These are phyloP conservation scores for Bradypus variegatus DNA, from an alignment of 2,797 vertebrate genomes.

Conservation along the genomic window DNA sequence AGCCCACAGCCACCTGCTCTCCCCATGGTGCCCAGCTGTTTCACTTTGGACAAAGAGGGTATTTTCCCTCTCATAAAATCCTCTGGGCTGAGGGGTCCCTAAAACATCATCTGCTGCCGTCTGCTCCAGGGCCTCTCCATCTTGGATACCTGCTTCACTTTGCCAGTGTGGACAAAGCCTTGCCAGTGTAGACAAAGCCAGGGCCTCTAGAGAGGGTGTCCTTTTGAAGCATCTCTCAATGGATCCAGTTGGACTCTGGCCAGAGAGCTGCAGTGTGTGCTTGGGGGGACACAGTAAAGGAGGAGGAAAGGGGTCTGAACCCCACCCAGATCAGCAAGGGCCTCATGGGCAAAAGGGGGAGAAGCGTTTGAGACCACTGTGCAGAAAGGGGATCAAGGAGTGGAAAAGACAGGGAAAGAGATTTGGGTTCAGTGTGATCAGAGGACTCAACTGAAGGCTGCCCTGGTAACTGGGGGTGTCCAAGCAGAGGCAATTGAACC, in stretches of 20 bases:
- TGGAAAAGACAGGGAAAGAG: neutral
- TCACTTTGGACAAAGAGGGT: neutral
- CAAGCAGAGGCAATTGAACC: neutral
- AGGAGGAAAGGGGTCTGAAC: too few relatives aligned
- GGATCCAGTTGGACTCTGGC: neutral
- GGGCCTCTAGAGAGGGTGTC: neutral
- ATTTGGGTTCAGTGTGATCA: neutral
- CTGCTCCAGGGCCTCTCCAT: neutral
- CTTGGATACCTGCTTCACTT: neutral
- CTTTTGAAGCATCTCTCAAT: rapidly evolving
- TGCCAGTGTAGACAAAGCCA: too few relatives aligned
- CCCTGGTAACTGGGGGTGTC: too few relatives aligned
- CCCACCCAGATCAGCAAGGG: too few relatives aligned
- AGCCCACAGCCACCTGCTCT: too few relatives aligned
- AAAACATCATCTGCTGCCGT: neutral
- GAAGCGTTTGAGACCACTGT: neutral
- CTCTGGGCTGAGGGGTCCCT: neutral
- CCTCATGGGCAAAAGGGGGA: too few relatives aligned
- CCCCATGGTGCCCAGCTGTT: too few relatives aligned
- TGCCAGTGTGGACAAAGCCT: neutral
- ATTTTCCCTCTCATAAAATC: neutral
- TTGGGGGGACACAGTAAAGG: too few relatives aligned
- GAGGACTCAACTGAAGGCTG: neutral
- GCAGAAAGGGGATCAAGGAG: neutral
- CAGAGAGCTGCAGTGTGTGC: too few relatives aligned